Conservation (phyloP, 2,797 vertebrate genomes). For the Lemur catta region DNA sequence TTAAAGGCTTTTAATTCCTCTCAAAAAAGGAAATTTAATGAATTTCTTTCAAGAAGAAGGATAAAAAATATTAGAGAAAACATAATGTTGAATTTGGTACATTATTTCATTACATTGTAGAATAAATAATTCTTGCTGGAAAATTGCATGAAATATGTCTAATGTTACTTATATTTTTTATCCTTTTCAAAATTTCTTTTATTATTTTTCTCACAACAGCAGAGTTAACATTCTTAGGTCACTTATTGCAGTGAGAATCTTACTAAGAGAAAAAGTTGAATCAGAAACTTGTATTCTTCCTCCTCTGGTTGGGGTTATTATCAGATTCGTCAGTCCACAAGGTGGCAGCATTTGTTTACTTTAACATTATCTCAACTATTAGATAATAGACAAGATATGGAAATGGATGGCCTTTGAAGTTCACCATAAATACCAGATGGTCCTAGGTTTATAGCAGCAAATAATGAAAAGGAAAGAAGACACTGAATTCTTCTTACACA, state of each 20-base stretch:
- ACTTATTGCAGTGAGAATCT: not conserved
- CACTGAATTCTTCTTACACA: not conserved
- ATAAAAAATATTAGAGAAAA: not conserved
- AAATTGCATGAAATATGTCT: not conserved
- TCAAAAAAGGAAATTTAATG: not conserved
- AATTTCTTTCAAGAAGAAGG: not conserved
- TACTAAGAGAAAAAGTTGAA: not conserved
- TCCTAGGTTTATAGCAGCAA: not conserved
- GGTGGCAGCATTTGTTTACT: constrained; percentile 73
- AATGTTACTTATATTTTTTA: not conserved
- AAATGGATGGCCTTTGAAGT: not conserved
- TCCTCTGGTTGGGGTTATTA: not conserved
- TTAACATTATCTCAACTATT: not conserved
- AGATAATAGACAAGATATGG: not conserved
- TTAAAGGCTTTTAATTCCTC: constrained; percentile 9
- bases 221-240: not conserved
- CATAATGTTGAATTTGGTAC: not conserved
- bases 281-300: not conserved
- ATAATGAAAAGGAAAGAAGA: not conserved
- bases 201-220: not conserved
- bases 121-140: not conserved
- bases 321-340: constrained; percentile 45
- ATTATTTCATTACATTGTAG: not conserved
- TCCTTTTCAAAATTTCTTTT: not conserved
- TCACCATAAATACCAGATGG: not conserved